Conservation (phyloP, 2,113 vertebrate species). For the Onychostoma macrolepis region DNA sequence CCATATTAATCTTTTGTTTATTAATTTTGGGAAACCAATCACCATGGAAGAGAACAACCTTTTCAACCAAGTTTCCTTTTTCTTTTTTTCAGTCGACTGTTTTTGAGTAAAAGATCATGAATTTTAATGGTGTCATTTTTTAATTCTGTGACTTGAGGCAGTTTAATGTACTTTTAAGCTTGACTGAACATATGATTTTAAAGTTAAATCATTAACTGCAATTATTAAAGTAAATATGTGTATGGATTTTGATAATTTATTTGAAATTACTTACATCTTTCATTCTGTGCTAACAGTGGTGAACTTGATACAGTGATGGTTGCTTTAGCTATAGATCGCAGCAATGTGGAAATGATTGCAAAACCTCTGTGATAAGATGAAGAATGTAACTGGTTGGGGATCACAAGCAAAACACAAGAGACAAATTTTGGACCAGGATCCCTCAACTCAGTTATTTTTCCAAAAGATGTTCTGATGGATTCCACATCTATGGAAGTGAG, state of each 20-base stretch:
- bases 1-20: not conserved
- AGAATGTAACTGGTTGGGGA: not conserved
- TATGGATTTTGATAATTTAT: not conserved
- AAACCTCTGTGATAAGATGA: not conserved
- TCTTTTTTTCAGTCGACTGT: not conserved
- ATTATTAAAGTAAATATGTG: slow-evolving; percentile 8
- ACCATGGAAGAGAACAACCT: not conserved
- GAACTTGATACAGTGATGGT: not conserved
- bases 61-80: not conserved
- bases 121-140: not conserved
- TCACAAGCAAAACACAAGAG: slow-evolving; percentile 5
- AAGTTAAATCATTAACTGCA: not conserved
- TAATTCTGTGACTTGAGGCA: not conserved
- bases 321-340: not conserved
- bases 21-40: not conserved
- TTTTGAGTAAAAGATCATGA: not conserved
- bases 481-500: not conserved
- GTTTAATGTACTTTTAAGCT: not conserved
- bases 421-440: not conserved
- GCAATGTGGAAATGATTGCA: not conserved
- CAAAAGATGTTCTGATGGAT: not conserved
- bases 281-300: not conserved
- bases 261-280: not conserved
- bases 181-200: not conserved
- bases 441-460: not conserved